phyloP scores from a whole-genome alignment of 2,113 vertebrate genomes.

The Prietella phreatophila region DNA sequence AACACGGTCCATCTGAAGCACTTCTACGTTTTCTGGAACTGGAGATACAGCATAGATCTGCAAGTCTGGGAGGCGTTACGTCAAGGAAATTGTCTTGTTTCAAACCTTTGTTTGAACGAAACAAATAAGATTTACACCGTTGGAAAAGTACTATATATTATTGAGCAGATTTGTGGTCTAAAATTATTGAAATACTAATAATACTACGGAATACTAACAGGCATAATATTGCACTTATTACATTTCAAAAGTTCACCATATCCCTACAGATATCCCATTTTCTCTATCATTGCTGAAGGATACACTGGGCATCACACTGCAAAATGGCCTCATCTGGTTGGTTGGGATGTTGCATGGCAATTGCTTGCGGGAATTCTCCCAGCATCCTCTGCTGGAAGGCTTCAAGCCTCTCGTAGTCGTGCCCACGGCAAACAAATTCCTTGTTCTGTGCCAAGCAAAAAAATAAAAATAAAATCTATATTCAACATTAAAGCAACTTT shows the following conservation, averaged over 20 bases:
- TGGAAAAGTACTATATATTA: background rate
- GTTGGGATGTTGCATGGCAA: slow-evolving; percentile 98
- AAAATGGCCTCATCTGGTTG: slow-evolving; percentile 91
- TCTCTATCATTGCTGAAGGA: slow-evolving; percentile 70
- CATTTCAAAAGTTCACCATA: background rate
- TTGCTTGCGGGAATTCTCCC: slow-evolving; percentile 96
- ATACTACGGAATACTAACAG: background rate
- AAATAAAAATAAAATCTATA: slow-evolving; percentile 1
- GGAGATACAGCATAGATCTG: slow-evolving; percentile 94
- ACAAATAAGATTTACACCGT: background rate
- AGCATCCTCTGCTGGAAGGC: slow-evolving; percentile 99
- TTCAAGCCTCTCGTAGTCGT: slow-evolving; percentile 95
- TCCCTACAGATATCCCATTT: background rate
- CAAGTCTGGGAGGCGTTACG: slow-evolving; percentile 63
- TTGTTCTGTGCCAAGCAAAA: slow-evolving; percentile 81
- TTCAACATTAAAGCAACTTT: background rate
- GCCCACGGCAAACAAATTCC: slow-evolving; percentile 95
- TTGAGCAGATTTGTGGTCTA: background rate
- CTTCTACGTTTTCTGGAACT: slow-evolving; percentile 84
- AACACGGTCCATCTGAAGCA: slow-evolving; percentile 92
- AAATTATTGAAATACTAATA: background rate
- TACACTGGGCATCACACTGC: slow-evolving; percentile 97
- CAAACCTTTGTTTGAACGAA: background rate
- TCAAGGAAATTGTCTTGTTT: slow-evolving; percentile 55
- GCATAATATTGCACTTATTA: background rate